Evolutionary conservation across 2,888 invertebrate genomes (phyloP).

Genomic region (Scaptomyza cyrtandrae): DNA sequence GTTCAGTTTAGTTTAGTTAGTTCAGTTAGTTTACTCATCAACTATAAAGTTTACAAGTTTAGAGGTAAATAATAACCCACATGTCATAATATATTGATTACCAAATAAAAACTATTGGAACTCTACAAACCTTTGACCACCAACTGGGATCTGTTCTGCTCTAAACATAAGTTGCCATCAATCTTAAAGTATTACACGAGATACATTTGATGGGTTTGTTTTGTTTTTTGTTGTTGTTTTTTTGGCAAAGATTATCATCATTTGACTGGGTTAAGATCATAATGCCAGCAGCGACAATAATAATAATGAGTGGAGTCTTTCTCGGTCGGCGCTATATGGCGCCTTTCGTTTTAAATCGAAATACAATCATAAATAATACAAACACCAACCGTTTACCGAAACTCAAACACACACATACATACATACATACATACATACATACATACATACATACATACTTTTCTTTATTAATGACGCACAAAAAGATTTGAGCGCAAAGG

Average conservation of each 20-base stretch:
- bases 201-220: constrained; percentile 28
- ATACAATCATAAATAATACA: constrained; percentile 72
- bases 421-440: constrained; percentile 2
- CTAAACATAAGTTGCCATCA: constrained; percentile 40
- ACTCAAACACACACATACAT: constrained; percentile 21
- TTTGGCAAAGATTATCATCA: constrained; percentile 55
- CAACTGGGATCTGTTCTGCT: constrained; percentile 18
- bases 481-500: constrained; percentile 56
- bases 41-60: background rate
- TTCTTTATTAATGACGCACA: constrained; percentile 71
- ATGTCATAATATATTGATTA: constrained; percentile 3
- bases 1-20: too few relatives aligned
- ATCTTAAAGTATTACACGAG: constrained; percentile 59
- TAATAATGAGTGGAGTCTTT: constrained; percentile 25
- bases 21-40: too few relatives aligned
- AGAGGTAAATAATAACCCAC: background rate
- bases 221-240: constrained; percentile 2
- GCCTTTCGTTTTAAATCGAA: constrained; percentile 65
- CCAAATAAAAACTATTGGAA: constrained; percentile 13
- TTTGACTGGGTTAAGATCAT: constrained; percentile 50
- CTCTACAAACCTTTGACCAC: constrained; percentile 30
- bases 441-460: constrained; percentile 3
- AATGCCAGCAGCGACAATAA: constrained; percentile 5
- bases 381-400: constrained; percentile 53
- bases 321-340: constrained; percentile 61